These are phyloP conservation scores for Helicoverpa zea DNA, from an alignment of 1,140 invertebrate species.

Conservation along the genomic window DNA sequence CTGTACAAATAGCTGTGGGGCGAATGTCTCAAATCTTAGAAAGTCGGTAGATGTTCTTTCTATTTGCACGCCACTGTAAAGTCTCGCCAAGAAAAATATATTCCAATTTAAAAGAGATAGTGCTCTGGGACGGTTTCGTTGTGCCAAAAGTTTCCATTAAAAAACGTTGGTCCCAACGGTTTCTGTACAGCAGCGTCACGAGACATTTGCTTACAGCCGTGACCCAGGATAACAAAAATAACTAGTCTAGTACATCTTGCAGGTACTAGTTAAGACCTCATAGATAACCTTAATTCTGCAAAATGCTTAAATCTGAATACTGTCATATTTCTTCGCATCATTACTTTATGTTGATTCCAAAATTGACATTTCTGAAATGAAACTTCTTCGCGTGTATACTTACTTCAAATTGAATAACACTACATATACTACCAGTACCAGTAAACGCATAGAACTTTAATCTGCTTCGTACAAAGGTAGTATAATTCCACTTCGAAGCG, in stretches of 20 bases:
- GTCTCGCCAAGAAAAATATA: conserved; percentile 63
- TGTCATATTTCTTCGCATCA: too few species aligned
- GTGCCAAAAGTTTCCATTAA: conserved; percentile 57
- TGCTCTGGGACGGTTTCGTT: conserved; percentile 41
- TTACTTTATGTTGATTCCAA: too few species aligned
- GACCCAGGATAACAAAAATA: background rate
- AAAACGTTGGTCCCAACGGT: conserved; percentile 38
- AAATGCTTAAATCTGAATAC: background rate
- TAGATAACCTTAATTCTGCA: background rate
- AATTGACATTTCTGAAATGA: too few species aligned
- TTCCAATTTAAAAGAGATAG: conserved; percentile 62
- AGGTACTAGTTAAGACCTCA: background rate
- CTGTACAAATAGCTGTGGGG: conserved; percentile 69
- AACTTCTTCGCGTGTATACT: too few species aligned
- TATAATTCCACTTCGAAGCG: too few species aligned
- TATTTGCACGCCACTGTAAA: conserved; percentile 61
- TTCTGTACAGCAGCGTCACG: conserved; percentile 18
- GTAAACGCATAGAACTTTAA: too few species aligned
- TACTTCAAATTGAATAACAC: too few species aligned
- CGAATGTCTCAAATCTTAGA: conserved; percentile 67
- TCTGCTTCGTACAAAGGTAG: too few species aligned
- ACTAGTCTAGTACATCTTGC: background rate
- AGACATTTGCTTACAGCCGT: conserved; percentile 37
- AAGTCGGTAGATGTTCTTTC: conserved; percentile 67
- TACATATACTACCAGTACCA: too few species aligned